phyloP scores from a whole-genome alignment of 2,797 vertebrate species.

The Salarias fasciatus region DNA sequence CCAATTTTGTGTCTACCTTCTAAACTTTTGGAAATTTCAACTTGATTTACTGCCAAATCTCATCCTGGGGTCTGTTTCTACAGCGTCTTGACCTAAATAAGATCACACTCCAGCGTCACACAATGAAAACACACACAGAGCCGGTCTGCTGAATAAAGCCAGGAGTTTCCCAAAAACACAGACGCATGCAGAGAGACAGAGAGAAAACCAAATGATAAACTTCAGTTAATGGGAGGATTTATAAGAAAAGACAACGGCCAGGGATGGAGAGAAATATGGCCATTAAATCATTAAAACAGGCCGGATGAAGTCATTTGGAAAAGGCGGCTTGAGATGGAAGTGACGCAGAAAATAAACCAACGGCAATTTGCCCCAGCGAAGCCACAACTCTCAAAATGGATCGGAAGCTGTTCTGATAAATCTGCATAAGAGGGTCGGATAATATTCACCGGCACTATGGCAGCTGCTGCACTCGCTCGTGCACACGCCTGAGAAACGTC shows the following conservation, averaged over 20 bases:
- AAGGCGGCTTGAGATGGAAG: neutral
- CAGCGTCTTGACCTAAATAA: constrained; percentile 13
- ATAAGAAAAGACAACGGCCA: neutral
- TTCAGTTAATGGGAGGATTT: neutral
- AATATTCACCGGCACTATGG: constrained; percentile 15
- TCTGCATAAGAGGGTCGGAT: constrained; percentile 28
- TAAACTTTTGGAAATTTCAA: constrained; percentile 14
- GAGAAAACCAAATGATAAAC: too few species aligned
- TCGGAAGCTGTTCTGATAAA: constrained; percentile 36
- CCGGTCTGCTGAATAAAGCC: neutral
- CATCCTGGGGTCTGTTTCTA: constrained; percentile 15
- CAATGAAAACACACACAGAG: constrained; percentile 19
- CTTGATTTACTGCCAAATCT: constrained; percentile 9
- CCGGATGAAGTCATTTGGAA: neutral
- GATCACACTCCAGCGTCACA: constrained; percentile 13
- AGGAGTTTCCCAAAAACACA: neutral
- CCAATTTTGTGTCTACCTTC: too few species aligned
- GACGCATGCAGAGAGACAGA: neutral
- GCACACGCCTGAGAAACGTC: neutral
- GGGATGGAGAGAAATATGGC: neutral
- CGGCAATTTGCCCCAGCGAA: constrained; percentile 20
- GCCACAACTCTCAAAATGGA: constrained; percentile 20
- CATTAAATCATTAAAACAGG: constrained; percentile 2
- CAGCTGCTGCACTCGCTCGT: constrained; percentile 46
- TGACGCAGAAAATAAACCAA: constrained; percentile 15